A percentile compares a stretch with the other conserved stretches of the same genome.
phyloP scores from a whole-genome alignment of 64 coral and sea anemone genomes.

The Porites australiensis region DNA sequence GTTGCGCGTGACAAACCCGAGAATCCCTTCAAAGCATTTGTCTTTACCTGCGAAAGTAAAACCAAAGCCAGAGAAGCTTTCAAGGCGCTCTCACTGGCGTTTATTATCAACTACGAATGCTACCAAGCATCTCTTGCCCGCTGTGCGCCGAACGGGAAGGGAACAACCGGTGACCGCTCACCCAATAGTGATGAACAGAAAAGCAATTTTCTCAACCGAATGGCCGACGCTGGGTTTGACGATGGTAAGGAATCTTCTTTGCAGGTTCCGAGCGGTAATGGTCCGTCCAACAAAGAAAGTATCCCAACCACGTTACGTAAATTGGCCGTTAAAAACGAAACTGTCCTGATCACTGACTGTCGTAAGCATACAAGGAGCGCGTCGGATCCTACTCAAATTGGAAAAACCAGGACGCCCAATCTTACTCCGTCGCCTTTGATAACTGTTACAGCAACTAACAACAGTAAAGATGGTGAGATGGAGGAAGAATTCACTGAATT shows the following conservation, averaged over 20 bases:
- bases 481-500: slow-evolving; percentile 51
- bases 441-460: neutral
- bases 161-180: neutral
- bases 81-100: slow-evolving; percentile 85
- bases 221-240: neutral
- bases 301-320: neutral
- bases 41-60: slow-evolving; percentile 89
- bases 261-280: neutral
- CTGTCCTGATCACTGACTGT: neutral
- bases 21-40: slow-evolving; percentile 86
- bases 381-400: neutral
- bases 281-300: neutral
- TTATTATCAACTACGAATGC: slow-evolving; percentile 83
- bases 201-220: neutral
- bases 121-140: slow-evolving; percentile 75
- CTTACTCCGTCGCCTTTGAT: neutral
- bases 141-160: neutral
- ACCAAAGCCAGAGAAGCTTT: slow-evolving; percentile 83
- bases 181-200: neutral
- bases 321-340: neutral
- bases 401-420: neutral
- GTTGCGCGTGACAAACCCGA: slow-evolving; percentile 75
- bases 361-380: neutral
- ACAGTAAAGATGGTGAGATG: neutral
- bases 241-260: neutral